These are phyloP conservation scores for Danaus chrysippus DNA, from an alignment of 2,888 invertebrate genomes.

Conservation along the genomic window DNA sequence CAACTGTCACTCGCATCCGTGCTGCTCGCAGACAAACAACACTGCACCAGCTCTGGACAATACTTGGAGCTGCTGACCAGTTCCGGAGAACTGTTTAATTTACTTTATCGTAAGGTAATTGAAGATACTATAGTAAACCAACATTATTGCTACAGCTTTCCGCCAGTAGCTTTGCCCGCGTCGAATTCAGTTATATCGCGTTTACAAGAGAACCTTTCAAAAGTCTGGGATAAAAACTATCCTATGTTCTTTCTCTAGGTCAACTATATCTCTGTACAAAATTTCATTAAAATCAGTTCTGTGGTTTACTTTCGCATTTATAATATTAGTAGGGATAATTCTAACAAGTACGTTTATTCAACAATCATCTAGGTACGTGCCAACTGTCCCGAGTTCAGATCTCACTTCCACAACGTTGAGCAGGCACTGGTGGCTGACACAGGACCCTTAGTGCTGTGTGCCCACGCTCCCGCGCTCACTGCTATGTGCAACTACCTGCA, in stretches of 20 bases:
- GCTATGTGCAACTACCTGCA: slow-evolving; percentile 84
- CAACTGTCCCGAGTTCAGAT: slow-evolving; percentile 89
- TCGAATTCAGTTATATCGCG: no score
- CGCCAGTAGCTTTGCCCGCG: no score
- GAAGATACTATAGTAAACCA: no score
- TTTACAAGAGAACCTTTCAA: no score
- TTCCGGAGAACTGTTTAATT: slow-evolving; percentile 82
- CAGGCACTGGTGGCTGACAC: slow-evolving; percentile 86
- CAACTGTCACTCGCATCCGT: slow-evolving; percentile 76
- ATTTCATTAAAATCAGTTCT: background rate
- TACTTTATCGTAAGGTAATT: slow-evolving; percentile 86
- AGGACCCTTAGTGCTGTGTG: slow-evolving; percentile 75
- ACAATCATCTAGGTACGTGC: slow-evolving; percentile 81
- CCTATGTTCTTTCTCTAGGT: no score
- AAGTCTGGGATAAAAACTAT: no score
- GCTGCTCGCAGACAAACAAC: slow-evolving; percentile 85
- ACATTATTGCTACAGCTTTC: background rate
- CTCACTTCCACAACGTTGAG: slow-evolving; percentile 89
- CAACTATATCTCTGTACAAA: no score
- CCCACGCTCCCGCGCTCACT: slow-evolving; percentile 86
- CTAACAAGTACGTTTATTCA: background rate
- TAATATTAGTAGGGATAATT: background rate
- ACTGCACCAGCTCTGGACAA: slow-evolving; percentile 85
- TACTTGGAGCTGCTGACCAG: slow-evolving; percentile 87
- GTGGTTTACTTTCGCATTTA: no score